Evolutionary conservation across 2,797 vertebrate species (phyloP).

Genomic region (Staurois parvus): DNA sequence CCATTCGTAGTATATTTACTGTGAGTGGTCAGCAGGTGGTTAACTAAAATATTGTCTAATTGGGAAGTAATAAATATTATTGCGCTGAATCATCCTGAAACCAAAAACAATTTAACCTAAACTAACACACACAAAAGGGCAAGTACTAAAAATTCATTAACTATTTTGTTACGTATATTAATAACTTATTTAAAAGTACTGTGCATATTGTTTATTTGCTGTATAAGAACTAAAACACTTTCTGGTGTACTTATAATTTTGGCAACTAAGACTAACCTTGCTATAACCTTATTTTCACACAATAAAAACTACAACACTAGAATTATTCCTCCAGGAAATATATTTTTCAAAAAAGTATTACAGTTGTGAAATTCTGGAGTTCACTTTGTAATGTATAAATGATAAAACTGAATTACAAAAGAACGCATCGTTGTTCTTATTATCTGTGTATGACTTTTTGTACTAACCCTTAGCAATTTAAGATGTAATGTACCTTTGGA

Average conservation of each 20-base stretch:
- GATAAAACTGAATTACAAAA: slow-evolving; percentile 35
- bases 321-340: slow-evolving; percentile 16
- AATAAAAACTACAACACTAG: slow-evolving; percentile 9
- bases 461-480: slow-evolving; percentile 48
- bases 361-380: slow-evolving; percentile 20
- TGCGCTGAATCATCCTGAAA: too few relatives aligned
- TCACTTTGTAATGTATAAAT: slow-evolving; percentile 29
- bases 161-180: too few relatives aligned
- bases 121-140: too few relatives aligned
- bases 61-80: too few relatives aligned
- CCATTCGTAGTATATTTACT: too few relatives aligned
- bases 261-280: background rate
- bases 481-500: slow-evolving; percentile 29
- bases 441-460: slow-evolving; percentile 52
- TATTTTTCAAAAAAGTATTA: slow-evolving; percentile 8
- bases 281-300: background rate
- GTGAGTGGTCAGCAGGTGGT: too few relatives aligned
- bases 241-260: background rate
- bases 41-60: too few relatives aligned
- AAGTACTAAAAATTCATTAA: too few relatives aligned
- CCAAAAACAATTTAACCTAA: too few relatives aligned
- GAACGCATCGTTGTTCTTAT: slow-evolving; percentile 39
- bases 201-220: too few relatives aligned
- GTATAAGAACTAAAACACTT: too few relatives aligned
- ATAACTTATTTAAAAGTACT: too few relatives aligned